Percentiles rank a stretch among this genome's conserved stretches.
These are phyloP conservation scores for Streblospio benedicti DNA, from an alignment of 1,140 invertebrate genomes.

Conservation along the genomic window DNA sequence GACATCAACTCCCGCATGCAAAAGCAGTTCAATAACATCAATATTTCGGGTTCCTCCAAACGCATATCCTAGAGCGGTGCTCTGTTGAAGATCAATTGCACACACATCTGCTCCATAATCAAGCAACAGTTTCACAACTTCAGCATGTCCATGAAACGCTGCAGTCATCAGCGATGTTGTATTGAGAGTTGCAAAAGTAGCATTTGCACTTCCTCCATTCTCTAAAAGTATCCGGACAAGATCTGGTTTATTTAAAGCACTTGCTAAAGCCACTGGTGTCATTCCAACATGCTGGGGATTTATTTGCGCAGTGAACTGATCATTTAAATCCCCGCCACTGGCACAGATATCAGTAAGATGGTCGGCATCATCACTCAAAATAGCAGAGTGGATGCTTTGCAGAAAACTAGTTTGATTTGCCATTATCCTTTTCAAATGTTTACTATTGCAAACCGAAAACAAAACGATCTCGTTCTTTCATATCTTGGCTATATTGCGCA, in stretches of 20 bases:
- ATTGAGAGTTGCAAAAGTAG: constrained; percentile 8
- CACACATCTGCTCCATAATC: constrained; percentile 13
- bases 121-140: constrained; percentile 9
- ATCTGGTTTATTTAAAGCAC: constrained; percentile 16
- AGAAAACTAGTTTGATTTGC: too few relatives aligned
- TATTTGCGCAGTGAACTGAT: constrained; percentile 13
- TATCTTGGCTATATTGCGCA: too few relatives aligned
- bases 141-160: constrained; percentile 17
- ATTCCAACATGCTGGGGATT: constrained; percentile 16
- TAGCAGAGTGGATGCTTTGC: constrained; percentile 1
- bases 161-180: constrained; percentile 20
- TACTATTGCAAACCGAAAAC: too few relatives aligned
- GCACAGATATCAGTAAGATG: background rate
- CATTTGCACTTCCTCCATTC: constrained; percentile 12
- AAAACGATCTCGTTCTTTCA: too few relatives aligned
- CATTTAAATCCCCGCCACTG: constrained; percentile 10
- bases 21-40: constrained; percentile 11
- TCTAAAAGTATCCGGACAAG: constrained; percentile 13
- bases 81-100: constrained; percentile 12
- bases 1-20: constrained; percentile 13
- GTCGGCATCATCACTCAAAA: background rate
- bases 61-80: constrained; percentile 14
- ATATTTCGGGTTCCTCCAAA: constrained; percentile 16
- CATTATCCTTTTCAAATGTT: too few relatives aligned
- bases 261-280: constrained; percentile 17